phyloP scores from a whole-genome alignment of 1,140 invertebrate species.

The Scaptomyza pallida region DNA sequence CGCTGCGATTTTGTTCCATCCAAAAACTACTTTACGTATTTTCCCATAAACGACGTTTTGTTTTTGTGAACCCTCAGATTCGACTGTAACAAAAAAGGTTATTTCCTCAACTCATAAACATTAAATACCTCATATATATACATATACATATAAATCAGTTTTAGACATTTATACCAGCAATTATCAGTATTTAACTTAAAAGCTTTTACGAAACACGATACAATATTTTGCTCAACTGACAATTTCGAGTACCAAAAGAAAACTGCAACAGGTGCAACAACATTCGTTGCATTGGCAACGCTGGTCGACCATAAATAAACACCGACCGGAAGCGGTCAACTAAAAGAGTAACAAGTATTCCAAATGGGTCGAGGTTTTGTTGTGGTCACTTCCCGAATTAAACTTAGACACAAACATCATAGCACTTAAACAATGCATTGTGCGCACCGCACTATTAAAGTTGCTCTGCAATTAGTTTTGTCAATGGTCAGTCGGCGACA shows the following conservation, averaged over 20 bases:
- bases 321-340: slow-evolving; percentile 41
- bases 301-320: slow-evolving; percentile 12
- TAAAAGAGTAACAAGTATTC: slow-evolving; percentile 45
- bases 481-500: slow-evolving; percentile 36
- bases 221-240: not conserved
- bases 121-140: too few species aligned
- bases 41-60: too few species aligned
- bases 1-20: too few species aligned
- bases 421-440: slow-evolving; percentile 10
- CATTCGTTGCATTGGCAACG: not conserved
- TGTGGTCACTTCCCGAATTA: slow-evolving; percentile 51
- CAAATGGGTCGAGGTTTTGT: slow-evolving; percentile 62
- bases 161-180: too few species aligned
- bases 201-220: too few species aligned
- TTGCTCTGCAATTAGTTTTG: slow-evolving; percentile 26
- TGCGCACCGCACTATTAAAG: slow-evolving; percentile 8
- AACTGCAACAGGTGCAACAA: slow-evolving; percentile 40
- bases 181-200: too few species aligned
- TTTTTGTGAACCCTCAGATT: too few species aligned
- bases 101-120: too few species aligned
- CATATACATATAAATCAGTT: too few species aligned
- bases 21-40: too few species aligned
- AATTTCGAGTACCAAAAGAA: not conserved
- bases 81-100: too few species aligned
- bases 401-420: not conserved